Conservation (phyloP, 1,140 invertebrate genomes). For the Belonocnema kinseyi region DNA sequence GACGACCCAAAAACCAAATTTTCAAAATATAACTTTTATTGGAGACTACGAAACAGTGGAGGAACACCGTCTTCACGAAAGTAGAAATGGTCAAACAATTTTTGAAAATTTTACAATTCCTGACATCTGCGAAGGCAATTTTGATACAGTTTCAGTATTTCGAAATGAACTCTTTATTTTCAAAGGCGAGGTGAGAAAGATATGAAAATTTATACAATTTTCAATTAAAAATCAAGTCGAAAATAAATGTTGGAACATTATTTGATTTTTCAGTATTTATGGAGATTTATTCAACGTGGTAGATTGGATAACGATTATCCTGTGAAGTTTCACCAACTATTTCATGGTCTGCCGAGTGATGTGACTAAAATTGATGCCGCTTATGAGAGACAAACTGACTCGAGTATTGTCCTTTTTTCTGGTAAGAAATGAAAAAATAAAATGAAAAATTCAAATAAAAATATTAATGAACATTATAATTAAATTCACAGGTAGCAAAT, state of each 20-base stretch:
- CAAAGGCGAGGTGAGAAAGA: conserved; percentile 19
- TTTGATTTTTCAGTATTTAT: neutral
- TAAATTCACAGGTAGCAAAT: neutral
- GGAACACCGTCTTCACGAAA: conserved; percentile 9
- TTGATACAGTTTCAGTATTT: conserved; percentile 15
- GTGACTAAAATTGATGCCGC: conserved; percentile 11
- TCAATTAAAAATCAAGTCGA: neutral
- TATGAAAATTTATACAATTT: neutral
- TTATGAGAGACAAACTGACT: conserved; percentile 20
- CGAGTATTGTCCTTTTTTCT: conserved; percentile 19
- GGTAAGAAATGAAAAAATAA: neutral
- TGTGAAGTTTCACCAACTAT: conserved; percentile 16
- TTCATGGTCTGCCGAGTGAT: neutral
- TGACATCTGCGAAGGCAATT: conserved; percentile 15
- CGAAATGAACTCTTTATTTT: conserved; percentile 10
- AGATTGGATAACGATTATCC: conserved; percentile 10
- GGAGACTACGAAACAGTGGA: conserved; percentile 22
- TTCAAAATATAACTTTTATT: conserved; percentile 25
- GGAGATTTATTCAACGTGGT: neutral
- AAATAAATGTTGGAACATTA: neutral
- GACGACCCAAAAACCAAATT: neutral
- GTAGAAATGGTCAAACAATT: neutral
- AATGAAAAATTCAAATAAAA: neutral
- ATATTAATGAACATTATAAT: too few species aligned
- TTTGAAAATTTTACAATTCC: neutral